These are phyloP conservation scores for Deroptyus accipitrinus DNA, from an alignment of 2,113 vertebrate species.

Conservation along the genomic window DNA sequence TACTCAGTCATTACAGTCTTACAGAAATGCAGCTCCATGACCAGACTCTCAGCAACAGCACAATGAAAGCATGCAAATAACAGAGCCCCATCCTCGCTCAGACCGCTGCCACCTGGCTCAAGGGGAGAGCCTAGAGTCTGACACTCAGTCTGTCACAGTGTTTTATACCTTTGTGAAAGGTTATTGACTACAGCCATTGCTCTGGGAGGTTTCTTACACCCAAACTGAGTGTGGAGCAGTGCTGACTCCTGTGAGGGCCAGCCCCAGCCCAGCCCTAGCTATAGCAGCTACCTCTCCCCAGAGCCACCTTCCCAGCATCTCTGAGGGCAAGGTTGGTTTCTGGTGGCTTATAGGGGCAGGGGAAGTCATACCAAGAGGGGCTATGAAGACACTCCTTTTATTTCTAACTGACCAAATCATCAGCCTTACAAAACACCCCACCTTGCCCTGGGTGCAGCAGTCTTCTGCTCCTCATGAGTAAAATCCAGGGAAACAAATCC, in stretches of 20 bases:
- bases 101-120: fast-evolving
- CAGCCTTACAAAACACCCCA: background rate
- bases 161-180: background rate
- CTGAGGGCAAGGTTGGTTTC: background rate
- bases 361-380: background rate
- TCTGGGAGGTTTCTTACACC: background rate
- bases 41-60: background rate
- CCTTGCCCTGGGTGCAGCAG: background rate
- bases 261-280: background rate
- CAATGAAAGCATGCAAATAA: background rate
- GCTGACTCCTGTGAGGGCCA: background rate
- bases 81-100: background rate
- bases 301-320: background rate
- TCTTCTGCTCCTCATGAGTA: background rate
- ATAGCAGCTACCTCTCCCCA: fast-evolving
- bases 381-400: background rate
- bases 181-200: fast-evolving
- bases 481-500: background rate
- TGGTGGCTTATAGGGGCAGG: background rate
- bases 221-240: fast-evolving
- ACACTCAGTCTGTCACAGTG: fast-evolving
- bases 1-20: background rate
- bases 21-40: background rate
- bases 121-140: background rate
- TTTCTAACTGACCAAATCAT: background rate